Base-by-base conservation (phyloP, 2,888 invertebrate genomes). In the Melinaea marsaeus region DNA sequence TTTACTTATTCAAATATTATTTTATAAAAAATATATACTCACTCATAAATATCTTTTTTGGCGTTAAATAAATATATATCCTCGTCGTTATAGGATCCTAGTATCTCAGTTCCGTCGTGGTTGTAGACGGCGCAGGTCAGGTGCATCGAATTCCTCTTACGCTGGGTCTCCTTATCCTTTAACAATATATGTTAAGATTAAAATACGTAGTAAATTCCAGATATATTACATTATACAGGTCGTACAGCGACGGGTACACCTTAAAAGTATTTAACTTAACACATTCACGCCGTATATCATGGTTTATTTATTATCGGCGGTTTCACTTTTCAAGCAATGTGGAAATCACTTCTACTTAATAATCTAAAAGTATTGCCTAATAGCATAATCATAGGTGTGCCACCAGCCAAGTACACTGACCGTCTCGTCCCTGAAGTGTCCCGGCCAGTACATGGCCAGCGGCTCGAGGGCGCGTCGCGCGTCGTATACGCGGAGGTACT, bases 71-170 rank as follows among this genome's bases (percentile, higher is more conserved):
- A 89, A 85, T 97, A 98, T 71, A 99, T 95, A 74, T 97, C 95
- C 68, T 97, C 97, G 79, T 98, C 97, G 83, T 96, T 98, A 83
- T 98, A 98, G 0, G 97, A 96, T n/a, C 96, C 98, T 11, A 99
- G 89, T 60, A 99, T 94, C 90, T 98, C 97, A 59, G 95, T 93
- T 55, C 98, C 98, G 84, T 96, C 94, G 87, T 96, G 94, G 86
- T 96, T 98, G 87, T 97, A 99, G 2, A 97, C 94, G 6, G 97
- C 96, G 78, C 96, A 96, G 0, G 98, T 98, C 2, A 98, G 93
- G 79, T 97, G 95, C 77, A 84, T 83, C 71, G 78, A 42, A 73
- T 35, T 76, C 64, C 75, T 76, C 69, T 78, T 81, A 0, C 61
- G 58, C 13, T 48, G 7, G 4, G 56, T 54, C 4, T 61, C 66